phyloP scores from a whole-genome alignment of 2,797 vertebrate species.

The Sebastes steindachneri region DNA sequence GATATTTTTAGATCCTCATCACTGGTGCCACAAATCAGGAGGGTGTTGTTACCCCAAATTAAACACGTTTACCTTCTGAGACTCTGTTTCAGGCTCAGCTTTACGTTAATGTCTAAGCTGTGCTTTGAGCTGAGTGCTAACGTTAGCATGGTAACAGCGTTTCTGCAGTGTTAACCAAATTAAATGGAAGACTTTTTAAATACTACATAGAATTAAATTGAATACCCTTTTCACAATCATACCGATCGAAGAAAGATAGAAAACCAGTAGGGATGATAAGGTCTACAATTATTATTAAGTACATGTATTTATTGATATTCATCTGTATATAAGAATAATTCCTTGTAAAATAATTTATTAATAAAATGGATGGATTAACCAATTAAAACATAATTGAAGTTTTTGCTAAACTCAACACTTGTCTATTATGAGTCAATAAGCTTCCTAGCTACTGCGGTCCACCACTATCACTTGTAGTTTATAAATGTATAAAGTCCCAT shows the following conservation, averaged over 20 bases:
- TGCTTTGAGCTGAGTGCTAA: neutral
- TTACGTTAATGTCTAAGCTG: too few relatives aligned
- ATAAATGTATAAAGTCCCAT: neutral
- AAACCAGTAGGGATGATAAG: neutral
- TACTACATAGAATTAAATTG: neutral
- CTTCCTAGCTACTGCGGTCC: neutral
- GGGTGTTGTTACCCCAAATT: neutral
- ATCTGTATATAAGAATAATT: neutral
- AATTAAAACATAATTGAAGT: neutral
- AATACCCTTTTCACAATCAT: neutral
- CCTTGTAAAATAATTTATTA: too few relatives aligned
- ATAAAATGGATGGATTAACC: neutral
- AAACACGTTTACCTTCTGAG: neutral
- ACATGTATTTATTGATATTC: neutral
- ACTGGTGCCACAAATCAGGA: neutral
- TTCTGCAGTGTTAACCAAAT: neutral
- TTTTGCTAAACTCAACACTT: neutral
- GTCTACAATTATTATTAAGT: neutral
- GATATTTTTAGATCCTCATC: neutral
- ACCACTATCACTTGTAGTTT: neutral
- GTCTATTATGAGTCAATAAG: neutral
- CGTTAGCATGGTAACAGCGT: neutral
- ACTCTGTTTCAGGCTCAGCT: neutral
- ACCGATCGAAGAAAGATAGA: neutral
- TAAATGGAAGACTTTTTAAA: neutral